Evolutionary conservation across 2,888 invertebrate species (phyloP).

Genomic region (Cyaniris semiargus): DNA sequence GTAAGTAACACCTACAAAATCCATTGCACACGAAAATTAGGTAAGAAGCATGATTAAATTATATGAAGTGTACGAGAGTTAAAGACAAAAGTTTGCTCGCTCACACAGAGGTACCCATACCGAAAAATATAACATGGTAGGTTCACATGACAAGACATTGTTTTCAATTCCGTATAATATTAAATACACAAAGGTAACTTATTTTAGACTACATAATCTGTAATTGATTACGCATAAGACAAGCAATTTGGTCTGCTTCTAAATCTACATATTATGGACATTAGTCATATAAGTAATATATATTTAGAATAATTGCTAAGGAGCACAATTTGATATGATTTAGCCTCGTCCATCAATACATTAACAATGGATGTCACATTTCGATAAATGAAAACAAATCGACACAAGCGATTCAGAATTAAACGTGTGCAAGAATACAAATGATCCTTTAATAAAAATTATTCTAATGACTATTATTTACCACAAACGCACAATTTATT

Average conservation of each 20-base stretch:
- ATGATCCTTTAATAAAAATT: conserved; percentile 58
- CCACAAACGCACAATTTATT: conserved; percentile 65
- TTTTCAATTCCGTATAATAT: conserved; percentile 45
- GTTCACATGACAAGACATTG: conserved; percentile 56
- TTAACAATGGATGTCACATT: conserved; percentile 43
- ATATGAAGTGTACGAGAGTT: background rate
- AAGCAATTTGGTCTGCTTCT: conserved; percentile 44
- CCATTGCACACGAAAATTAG: conserved; percentile 12
- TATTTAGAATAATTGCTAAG: conserved; percentile 45
- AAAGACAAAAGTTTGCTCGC: background rate
- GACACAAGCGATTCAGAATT: conserved; percentile 28
- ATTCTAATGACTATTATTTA: conserved; percentile 65
- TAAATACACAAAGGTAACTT: conserved; percentile 41
- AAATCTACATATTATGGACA: conserved; percentile 44
- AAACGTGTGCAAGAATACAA: conserved; percentile 42
- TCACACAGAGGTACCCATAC: background rate
- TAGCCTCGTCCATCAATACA: conserved; percentile 40
- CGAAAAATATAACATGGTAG: background rate
- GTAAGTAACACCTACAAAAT: conserved; percentile 16
- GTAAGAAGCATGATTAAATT: background rate
- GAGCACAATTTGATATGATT: conserved; percentile 50
- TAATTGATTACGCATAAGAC: conserved; percentile 42
- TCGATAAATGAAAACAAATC: conserved; percentile 38
- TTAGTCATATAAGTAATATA: conserved; percentile 41
- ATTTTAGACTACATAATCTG: conserved; percentile 38